These are phyloP conservation scores for Hydrocynus forskahlii DNA, from an alignment of 2,797 vertebrate genomes.

Conservation along the genomic window DNA sequence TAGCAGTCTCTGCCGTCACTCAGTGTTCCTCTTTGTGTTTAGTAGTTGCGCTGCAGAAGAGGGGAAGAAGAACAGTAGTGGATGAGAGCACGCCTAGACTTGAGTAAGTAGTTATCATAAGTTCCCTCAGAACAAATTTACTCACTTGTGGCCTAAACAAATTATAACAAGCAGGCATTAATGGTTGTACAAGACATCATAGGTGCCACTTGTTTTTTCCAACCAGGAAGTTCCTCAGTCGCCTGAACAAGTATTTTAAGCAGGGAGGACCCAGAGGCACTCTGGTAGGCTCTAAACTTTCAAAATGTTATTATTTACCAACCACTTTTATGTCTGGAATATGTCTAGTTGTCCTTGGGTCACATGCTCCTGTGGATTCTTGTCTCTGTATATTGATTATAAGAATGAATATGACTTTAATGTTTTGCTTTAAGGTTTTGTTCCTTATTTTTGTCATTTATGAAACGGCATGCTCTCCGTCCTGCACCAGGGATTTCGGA, in stretches of 20 bases:
- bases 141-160: neutral
- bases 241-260: conserved; percentile 83
- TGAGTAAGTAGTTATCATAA: conserved; percentile 76
- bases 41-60: conserved; percentile 74
- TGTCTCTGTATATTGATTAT: neutral
- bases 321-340: neutral
- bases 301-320: neutral
- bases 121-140: neutral
- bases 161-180: neutral
- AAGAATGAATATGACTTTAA: neutral
- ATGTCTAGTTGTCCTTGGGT: neutral
- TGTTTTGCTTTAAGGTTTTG: neutral
- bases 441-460: neutral
- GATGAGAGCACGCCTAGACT: conserved; percentile 48
- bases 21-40: conserved; percentile 9
- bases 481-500: conserved; percentile 70
- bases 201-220: conserved; percentile 86
- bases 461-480: conserved; percentile 70
- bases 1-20: neutral
- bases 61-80: conserved; percentile 60
- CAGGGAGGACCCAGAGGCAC: neutral
- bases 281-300: conserved; percentile 47
- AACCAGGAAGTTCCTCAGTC: conserved; percentile 79
- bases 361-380: neutral
- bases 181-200: conserved; percentile 58